Evolutionary conservation across 30 jellyfish, hydroid and myxozoan genomes (phyloP), one percentile per base, ranked within the genome.

Genomic region (Pelagia noctiluca): DNA sequence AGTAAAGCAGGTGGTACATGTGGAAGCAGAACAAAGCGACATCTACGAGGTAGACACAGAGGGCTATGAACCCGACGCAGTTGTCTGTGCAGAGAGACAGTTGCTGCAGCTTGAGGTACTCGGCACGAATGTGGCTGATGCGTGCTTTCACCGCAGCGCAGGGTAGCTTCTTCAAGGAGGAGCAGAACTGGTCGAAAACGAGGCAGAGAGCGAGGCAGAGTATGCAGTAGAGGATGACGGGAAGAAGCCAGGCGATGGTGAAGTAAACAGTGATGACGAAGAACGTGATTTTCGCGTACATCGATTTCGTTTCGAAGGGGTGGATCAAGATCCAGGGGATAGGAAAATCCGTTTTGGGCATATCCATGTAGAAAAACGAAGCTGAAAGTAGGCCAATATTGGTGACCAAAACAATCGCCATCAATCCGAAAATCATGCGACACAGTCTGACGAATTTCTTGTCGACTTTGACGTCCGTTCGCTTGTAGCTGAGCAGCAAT

Each of bases 221-320:
- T 4, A 47, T 24, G 68, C 90, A 80, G 52, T 80, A 80, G 65
- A 80, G 71, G 31, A 38, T 80, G 84, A 80, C 90, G 0, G 90
- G 90, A 2, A 80, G 77, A 29, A 80, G 90, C 90, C 90, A 80
- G 4, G 90, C 75, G 13, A 80, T 84, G 0, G 77, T 47, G 50
- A 66, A 37, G 49, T 80, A 80, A 46, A 53, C 23, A 19, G 54
- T 33, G 1, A 26, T n/a, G 3, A 65, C 1, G n/a, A 80, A 18
- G 48, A 30, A 50, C 26, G 67, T 32, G 18, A 66, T 21, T 49
- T 66, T 80, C 70, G 71, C 4, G 13, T 73, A 71, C 1, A 66
- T 11, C 78, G 64, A 12, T 4, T 69, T 68, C 5, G 50, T 4
- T 38, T 68, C 37, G 32, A 80, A 65, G 0, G 90, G 90, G 32